Conservation (phyloP, 2,797 vertebrate genomes). For the Pangasius sanitwongsei region DNA sequence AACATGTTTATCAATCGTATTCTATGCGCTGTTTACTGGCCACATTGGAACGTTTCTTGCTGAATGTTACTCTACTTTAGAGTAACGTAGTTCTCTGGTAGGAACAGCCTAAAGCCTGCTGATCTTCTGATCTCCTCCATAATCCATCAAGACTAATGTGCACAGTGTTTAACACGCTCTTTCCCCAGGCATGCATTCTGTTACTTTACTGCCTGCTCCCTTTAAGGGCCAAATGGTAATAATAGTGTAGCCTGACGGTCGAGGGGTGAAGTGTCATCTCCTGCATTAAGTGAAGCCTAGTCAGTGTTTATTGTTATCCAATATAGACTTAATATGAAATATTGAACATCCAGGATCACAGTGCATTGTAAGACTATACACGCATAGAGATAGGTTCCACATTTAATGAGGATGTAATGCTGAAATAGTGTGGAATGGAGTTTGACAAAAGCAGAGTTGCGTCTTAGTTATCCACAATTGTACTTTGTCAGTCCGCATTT, state of each 20-base stretch:
- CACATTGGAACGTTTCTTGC: not conserved
- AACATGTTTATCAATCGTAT: not conserved
- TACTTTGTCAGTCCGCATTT: not conserved
- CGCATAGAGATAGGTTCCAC: not conserved
- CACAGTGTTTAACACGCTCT: not conserved
- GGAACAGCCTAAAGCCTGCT: constrained; percentile 15
- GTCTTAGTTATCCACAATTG: not conserved
- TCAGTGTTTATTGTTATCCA: too few species aligned
- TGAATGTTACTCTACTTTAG: not conserved
- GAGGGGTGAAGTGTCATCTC: constrained; percentile 2
- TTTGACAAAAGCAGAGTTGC: not conserved
- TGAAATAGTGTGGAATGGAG: not conserved
- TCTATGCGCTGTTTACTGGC: not conserved
- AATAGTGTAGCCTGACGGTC: not conserved
- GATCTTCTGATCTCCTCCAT: not conserved
- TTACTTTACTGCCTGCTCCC: not conserved
- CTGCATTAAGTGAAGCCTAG: not conserved
- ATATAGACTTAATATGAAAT: not conserved
- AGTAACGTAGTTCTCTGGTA: too few species aligned
- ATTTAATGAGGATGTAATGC: not conserved
- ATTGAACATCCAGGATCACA: not conserved
- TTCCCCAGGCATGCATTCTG: not conserved
- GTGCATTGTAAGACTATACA: not conserved
- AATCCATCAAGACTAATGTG: constrained; percentile 18
- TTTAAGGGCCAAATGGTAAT: not conserved